Evolutionary conservation across 2,797 vertebrate genomes (phyloP).

Genomic region (Diceros bicornis): DNA sequence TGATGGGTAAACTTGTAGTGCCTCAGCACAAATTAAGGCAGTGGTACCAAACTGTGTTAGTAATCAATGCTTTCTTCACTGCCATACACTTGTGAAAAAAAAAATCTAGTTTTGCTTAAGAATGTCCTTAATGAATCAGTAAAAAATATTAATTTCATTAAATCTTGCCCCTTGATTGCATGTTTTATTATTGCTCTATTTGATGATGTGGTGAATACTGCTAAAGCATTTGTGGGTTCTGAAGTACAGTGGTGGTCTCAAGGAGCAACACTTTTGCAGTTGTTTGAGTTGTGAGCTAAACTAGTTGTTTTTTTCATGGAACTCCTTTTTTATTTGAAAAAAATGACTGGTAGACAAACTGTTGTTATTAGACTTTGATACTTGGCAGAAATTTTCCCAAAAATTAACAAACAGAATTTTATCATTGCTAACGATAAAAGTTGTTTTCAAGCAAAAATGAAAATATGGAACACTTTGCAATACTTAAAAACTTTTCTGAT

Average conservation of each 20-base stretch:
- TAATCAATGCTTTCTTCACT: background rate
- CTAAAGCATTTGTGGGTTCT: background rate
- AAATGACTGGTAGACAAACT: background rate
- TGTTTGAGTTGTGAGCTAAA: background rate
- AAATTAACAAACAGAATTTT: conserved; percentile 19
- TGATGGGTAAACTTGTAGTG: background rate
- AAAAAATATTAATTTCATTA: conserved; percentile 42
- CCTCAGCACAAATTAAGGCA: background rate
- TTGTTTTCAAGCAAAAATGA: background rate
- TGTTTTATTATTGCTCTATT: background rate
- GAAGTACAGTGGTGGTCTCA: background rate
- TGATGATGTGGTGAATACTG: background rate
- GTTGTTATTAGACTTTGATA: conserved; percentile 43
- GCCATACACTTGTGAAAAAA: background rate
- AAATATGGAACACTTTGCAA: conserved; percentile 34
- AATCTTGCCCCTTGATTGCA: background rate
- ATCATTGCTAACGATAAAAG: background rate
- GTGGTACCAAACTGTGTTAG: background rate
- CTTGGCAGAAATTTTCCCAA: background rate
- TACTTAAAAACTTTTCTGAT: background rate
- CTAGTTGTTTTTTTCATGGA: background rate
- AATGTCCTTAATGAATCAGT: conserved; percentile 11
- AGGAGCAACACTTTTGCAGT: background rate
- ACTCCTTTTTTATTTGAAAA: background rate
- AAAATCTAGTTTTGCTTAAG: conserved; percentile 13